phyloP scores from a whole-genome alignment of 2,113 vertebrate genomes.

The Aldabrachelys gigantea region DNA sequence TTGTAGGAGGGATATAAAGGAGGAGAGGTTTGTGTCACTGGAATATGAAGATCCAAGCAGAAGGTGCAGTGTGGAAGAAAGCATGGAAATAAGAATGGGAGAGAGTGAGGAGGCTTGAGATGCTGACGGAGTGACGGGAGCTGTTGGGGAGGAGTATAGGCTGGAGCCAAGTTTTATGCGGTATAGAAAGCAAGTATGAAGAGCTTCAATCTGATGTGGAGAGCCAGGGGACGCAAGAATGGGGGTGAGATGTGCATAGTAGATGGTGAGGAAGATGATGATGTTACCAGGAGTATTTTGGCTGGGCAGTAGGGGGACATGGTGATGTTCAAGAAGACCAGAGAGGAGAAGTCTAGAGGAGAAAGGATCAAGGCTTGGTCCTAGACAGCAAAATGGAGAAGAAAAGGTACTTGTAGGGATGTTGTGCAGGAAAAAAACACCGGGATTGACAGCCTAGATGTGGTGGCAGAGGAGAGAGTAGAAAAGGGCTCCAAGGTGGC shows the following conservation, averaged over 20 bases:
- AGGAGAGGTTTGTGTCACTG: too few relatives aligned
- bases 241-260: too few relatives aligned
- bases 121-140: background rate
- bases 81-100: background rate
- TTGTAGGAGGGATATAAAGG: too few relatives aligned
- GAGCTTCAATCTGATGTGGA: background rate
- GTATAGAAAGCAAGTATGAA: background rate
- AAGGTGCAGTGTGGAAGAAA: too few relatives aligned
- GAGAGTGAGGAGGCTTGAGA: rapidly evolving
- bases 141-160: background rate
- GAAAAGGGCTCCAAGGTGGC: background rate
- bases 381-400: background rate
- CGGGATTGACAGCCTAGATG: background rate
- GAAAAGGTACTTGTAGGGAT: background rate
- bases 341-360: background rate
- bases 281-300: background rate
- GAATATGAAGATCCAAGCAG: too few relatives aligned
- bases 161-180: background rate
- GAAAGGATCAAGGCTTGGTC: background rate
- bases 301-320: background rate
- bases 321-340: background rate
- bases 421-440: background rate
- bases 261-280: background rate
- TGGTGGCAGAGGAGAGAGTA: background rate
- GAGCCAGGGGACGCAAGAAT: background rate